Base-by-base conservation (phyloP, 2,888 invertebrate genomes). In the Yponomeuta sedellus region DNA sequence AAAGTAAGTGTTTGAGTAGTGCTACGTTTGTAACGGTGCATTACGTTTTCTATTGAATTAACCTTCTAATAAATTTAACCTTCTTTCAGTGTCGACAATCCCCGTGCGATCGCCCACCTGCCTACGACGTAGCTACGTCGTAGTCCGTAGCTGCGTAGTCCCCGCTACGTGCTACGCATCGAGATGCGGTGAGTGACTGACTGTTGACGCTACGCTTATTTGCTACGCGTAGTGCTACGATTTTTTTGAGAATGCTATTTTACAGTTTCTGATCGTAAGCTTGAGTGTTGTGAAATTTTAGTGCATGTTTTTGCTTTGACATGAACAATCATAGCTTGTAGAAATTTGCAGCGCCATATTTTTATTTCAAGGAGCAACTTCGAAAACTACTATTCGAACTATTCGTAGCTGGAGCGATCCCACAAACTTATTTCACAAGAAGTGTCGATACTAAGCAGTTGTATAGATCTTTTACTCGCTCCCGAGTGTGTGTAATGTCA, bases 381-480 rank as follows among this genome's bases (percentile, higher is more conserved):
- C 12, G 11, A 22, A 19, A 59, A 59, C 59, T 59, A 22, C 34
- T 8, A 34, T 34, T 34, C 34, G 34, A 34, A 34, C 8, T 20
- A 59, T 5, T 59, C 59, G 22, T 3, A 25, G 59, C 11, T 1
- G 59, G 25, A 59, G 22, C 59, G 59, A 4, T 25, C 20, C 11
- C 59, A 25, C 20, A 52, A 52, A 52, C 44, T 52, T 52, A 52
- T 52, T 52, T 52, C 44, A 52, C 44, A 52, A 12, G 44, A 52
- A 52, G 39, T 34, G 62, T 63, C 63, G 63, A 40, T 63, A 63
- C 61, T 63, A 20, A 40, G 11, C 63, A 63, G 40, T 56, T 76
- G 82, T 81, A 81, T 86, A 84, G 82, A 77, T 88, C 86, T 88
- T 85, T 81, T 82, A 81, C 73, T 81, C 86, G 81, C 86, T 79